phyloP scores from a whole-genome alignment of 2,797 vertebrate genomes.

The Hoplostethus mediterraneus region DNA sequence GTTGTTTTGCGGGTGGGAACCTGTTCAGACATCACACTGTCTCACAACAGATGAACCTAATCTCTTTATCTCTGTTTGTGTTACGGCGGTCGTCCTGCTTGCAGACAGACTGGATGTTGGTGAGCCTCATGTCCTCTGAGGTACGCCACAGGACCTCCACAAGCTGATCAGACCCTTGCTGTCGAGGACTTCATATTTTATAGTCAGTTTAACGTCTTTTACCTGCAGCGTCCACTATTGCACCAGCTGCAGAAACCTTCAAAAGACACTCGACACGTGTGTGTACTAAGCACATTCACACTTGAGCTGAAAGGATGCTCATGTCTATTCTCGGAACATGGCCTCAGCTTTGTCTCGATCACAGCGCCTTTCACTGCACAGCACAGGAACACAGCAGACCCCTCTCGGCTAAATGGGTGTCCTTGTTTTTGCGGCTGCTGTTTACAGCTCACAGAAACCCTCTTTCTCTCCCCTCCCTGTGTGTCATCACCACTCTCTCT shows the following conservation, averaged over 20 bases:
- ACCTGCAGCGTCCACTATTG: no score
- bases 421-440: conserved; percentile 52
- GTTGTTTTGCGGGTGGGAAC: neutral
- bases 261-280: no score
- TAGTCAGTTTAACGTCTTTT: no score
- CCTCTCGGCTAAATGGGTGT: conserved; percentile 52
- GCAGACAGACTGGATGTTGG: conserved; percentile 28
- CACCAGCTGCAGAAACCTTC: no score
- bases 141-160: conserved; percentile 18
- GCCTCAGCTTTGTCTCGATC: no score
- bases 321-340: no score
- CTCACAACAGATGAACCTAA: conserved; percentile 35
- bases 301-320: no score
- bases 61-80: conserved; percentile 37
- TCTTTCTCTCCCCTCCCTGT: conserved; percentile 24
- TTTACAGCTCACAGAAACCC: conserved; percentile 53
- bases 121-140: neutral
- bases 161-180: conserved; percentile 5
- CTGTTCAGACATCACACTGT: conserved; percentile 10
- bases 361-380: neutral
- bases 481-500: conserved; percentile 40
- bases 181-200: neutral
- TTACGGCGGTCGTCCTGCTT: conserved; percentile 31
- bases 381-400: neutral
- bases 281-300: no score